Conservation (phyloP, 2,113 vertebrate genomes). For the Brachypteracias leptosomus region DNA sequence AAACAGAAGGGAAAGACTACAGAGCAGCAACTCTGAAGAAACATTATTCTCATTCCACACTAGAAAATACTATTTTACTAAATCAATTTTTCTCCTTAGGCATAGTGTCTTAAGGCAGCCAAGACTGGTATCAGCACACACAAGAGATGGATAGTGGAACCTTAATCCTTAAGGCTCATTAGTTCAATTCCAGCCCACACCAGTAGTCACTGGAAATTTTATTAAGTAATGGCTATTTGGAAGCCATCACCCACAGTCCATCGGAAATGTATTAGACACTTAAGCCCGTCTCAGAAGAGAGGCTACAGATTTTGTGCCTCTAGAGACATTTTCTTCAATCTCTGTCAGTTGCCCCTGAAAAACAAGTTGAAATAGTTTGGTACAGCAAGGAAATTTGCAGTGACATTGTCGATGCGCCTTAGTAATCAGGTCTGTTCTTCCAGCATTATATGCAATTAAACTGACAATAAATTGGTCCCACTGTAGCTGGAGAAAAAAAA, state of each 20-base stretch:
- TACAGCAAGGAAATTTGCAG: rapidly evolving
- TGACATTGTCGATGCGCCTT: neutral
- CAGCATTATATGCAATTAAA: neutral
- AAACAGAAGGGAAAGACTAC: neutral
- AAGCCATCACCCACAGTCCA: neutral
- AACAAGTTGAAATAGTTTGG: neutral
- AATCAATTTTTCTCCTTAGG: neutral
- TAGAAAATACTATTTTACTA: neutral
- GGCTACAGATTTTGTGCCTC: neutral
- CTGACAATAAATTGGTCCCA: neutral
- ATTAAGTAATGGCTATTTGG: neutral
- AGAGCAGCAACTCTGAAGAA: neutral
- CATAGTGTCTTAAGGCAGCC: neutral
- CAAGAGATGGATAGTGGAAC: neutral
- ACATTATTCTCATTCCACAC: neutral
- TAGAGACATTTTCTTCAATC: neutral
- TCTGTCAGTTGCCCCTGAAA: neutral
- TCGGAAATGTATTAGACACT: neutral
- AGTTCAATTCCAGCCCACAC: neutral
- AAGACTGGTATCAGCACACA: neutral
- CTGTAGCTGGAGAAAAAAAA: neutral
- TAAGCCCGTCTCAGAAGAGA: neutral
- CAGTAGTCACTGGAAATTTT: neutral
- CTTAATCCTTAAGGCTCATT: neutral
- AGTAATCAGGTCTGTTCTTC: neutral